Evolutionary conservation across 1,140 invertebrate species (phyloP), one percentile per base, ranked within the genome.

Genomic region (Sarcophaga peregrina): DNA sequence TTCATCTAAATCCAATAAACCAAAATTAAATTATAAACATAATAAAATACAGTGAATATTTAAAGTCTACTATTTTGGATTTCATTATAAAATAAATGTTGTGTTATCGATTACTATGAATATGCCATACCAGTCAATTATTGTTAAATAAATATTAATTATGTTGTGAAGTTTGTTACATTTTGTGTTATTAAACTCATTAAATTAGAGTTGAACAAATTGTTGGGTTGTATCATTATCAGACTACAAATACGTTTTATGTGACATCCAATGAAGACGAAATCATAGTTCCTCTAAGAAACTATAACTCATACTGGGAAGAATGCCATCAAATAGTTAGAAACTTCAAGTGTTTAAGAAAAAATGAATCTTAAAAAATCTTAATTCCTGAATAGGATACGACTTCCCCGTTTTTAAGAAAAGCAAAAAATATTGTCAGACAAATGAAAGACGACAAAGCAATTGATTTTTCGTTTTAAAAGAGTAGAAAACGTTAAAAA

Each of bases 41-140:
- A 37, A 37, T 37, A 37, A 37, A 37, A 37, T 4, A 37, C 1
- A 37, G 4, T 37, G 1, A 37, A 37, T 37, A 37, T 37, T 37
- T 37, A 37, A 37, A 37, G 4, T 37, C 25, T 37, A 37, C 1
- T 37, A 37, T 37, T 37, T 37, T 37, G n/a, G n/a, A n/a, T n/a
- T 37, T 37, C 25, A 37, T 37, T 37, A 37, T 1, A 37, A 37
- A 37, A 37, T 37, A 37, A 37, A 37, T 37, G 6, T 58, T 58
- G 11, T n/a, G 7, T 58, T 58, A n/a, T n/a, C n/a, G n/a, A n/a
- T n/a, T n/a, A n/a, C n/a, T n/a, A n/a, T n/a, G n/a, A n/a, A n/a
- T n/a, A n/a, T n/a, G n/a, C 13, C 54, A 58, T 58, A 58, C 54
- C n/a, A 58, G n/a, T 15, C n/a, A 58, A 58, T 58, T 58, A 58